Evolutionary conservation across 1,140 invertebrate genomes (phyloP).

Genomic region (Dendroctonus valens): DNA sequence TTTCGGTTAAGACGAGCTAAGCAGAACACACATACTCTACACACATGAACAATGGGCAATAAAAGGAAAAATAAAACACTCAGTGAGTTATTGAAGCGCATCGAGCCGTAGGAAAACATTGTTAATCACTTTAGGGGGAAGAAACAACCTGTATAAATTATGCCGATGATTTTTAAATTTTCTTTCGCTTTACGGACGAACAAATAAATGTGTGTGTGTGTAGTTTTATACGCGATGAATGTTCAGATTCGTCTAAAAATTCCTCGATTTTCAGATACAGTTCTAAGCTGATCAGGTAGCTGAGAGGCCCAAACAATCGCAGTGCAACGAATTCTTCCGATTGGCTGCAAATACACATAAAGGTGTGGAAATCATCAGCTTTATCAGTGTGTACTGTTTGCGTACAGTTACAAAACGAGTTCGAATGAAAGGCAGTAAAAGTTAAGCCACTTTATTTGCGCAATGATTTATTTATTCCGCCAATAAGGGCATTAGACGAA

Average conservation of each 20-base stretch:
- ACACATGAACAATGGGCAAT: constrained; percentile 37
- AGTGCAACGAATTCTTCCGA: neutral
- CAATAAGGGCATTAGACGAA: constrained; percentile 32
- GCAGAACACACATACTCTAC: constrained; percentile 28
- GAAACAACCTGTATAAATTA: constrained; percentile 37
- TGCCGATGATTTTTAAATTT: constrained; percentile 23
- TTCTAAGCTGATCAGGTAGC: too few relatives aligned
- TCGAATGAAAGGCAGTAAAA: constrained; percentile 29
- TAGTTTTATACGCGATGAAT: constrained; percentile 22
- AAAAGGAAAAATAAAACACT: constrained; percentile 39
- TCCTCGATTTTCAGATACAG: neutral
- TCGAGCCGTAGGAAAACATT: constrained; percentile 42
- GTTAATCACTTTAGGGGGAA: constrained; percentile 44
- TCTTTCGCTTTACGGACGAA: constrained; percentile 15
- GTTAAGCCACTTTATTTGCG: constrained; percentile 33
- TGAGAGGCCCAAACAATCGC: too few relatives aligned
- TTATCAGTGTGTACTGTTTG: constrained; percentile 23
- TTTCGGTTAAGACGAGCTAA: constrained; percentile 21
- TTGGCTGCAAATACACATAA: constrained; percentile 28
- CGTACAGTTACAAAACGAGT: constrained; percentile 28
- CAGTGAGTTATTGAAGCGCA: constrained; percentile 41
- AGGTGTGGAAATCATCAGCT: constrained; percentile 30
- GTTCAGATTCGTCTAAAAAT: constrained; percentile 4
- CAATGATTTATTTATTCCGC: constrained; percentile 31
- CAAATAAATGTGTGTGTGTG: constrained; percentile 23